A percentile compares a stretch with the other conserved stretches of the same genome.
phyloP scores from a whole-genome alignment of 2,113 vertebrate species.

The Lagopus muta region DNA sequence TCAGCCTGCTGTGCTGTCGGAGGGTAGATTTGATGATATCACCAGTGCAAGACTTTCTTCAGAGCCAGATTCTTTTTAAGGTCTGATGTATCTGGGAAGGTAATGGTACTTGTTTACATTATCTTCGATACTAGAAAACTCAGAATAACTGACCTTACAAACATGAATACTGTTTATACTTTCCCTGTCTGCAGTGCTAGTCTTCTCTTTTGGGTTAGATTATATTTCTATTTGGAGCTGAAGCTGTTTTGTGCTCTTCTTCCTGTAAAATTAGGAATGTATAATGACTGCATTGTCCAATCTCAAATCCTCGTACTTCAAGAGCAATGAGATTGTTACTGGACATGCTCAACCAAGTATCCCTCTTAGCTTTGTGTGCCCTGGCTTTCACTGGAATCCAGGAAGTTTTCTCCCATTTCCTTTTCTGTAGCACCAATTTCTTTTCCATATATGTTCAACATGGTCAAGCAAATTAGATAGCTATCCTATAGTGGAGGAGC shows the following conservation, averaged over 20 bases:
- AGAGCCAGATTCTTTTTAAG: not conserved
- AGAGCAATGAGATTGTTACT: not conserved
- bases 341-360: not conserved
- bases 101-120: not conserved
- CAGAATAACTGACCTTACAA: not conserved
- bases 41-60: not conserved
- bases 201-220: not conserved
- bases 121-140: not conserved
- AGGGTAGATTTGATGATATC: not conserved
- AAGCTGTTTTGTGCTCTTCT: not conserved
- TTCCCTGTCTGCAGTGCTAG: not conserved
- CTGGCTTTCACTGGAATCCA: not conserved
- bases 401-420: not conserved
- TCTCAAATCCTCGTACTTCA: not conserved
- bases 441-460: not conserved
- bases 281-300: not conserved
- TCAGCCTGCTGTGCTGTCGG: not conserved
- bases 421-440: not conserved
- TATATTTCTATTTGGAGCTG: not conserved
- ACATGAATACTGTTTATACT: not conserved
- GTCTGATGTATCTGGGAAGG: not conserved
- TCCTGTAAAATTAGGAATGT: not conserved
- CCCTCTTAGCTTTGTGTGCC: rapidly evolving
- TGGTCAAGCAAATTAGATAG: not conserved
- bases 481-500: not conserved